Conservation (phyloP, 2,113 vertebrate genomes). For the Elephantulus edwardii region DNA sequence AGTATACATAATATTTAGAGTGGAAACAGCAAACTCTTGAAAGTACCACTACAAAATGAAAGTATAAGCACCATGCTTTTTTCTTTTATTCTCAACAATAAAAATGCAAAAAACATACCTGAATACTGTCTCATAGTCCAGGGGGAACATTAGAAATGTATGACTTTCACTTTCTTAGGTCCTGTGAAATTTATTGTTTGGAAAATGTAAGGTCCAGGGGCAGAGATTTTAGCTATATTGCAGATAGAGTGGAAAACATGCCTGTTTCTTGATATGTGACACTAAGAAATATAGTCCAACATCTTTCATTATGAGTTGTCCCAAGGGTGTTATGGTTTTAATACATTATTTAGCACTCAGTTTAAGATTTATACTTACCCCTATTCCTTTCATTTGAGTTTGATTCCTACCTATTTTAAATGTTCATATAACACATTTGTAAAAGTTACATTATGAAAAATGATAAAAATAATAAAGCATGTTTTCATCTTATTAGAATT, state of each 20-base stretch:
- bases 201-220: background rate
- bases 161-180: background rate
- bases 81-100: background rate
- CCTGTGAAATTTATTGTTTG: background rate
- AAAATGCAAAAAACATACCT: background rate
- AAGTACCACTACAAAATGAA: background rate
- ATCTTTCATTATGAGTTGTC: slow-evolving; percentile 31
- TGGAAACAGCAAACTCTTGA: background rate
- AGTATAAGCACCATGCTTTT: background rate
- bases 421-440: slow-evolving; percentile 53
- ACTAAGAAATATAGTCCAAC: background rate
- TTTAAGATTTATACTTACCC: slow-evolving; percentile 66
- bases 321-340: slow-evolving; percentile 18
- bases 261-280: background rate
- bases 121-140: background rate
- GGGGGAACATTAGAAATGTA: background rate
- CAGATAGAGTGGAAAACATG: background rate
- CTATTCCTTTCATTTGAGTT: slow-evolving; percentile 48
- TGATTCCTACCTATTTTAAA: slow-evolving; percentile 32
- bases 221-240: background rate
- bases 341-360: background rate
- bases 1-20: background rate
- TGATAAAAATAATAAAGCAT: slow-evolving; percentile 60
- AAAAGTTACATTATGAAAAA: slow-evolving; percentile 67
- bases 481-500: slow-evolving; percentile 23